These are phyloP conservation scores for Ginglymostoma cirratum DNA, from an alignment of 2,113 vertebrate genomes.

Conservation along the genomic window DNA sequence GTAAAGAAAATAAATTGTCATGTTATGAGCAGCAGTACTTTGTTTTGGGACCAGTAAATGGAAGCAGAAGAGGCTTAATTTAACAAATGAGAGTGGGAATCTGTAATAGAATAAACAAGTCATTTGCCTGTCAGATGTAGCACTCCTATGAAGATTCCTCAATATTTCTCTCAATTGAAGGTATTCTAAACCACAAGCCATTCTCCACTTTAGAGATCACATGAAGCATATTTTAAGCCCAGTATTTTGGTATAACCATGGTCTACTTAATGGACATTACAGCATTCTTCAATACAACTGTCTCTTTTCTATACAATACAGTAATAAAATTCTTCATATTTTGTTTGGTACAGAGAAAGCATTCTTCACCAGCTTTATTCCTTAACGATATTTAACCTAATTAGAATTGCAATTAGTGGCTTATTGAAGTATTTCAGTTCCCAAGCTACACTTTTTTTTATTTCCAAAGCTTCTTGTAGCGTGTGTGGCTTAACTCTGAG, in stretches of 20 bases:
- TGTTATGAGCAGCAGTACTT: not conserved
- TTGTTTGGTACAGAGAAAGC: not conserved
- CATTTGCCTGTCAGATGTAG: not conserved
- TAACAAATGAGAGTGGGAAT: not conserved
- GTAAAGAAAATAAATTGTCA: not conserved
- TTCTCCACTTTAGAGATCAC: not conserved
- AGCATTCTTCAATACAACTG: not conserved
- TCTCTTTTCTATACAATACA: not conserved
- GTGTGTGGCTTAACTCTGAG: not conserved
- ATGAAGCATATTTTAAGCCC: not conserved
- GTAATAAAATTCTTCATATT: not conserved
- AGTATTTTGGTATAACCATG: not conserved
- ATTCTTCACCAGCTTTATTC: not conserved
- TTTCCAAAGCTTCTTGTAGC: not conserved
- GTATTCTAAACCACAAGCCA: not conserved
- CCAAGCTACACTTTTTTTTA: no score
- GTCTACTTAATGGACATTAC: not conserved
- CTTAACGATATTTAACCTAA: not conserved
- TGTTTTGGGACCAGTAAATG: not conserved
- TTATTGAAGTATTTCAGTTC: not conserved
- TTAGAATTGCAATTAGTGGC: not conserved
- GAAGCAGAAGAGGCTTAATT: not conserved
- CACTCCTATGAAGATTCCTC: not conserved
- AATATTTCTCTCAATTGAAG: not conserved
- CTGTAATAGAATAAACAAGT: constrained; percentile 7